Conservation (phyloP, 2,888 invertebrate genomes). For the Lutraria lutraria region DNA sequence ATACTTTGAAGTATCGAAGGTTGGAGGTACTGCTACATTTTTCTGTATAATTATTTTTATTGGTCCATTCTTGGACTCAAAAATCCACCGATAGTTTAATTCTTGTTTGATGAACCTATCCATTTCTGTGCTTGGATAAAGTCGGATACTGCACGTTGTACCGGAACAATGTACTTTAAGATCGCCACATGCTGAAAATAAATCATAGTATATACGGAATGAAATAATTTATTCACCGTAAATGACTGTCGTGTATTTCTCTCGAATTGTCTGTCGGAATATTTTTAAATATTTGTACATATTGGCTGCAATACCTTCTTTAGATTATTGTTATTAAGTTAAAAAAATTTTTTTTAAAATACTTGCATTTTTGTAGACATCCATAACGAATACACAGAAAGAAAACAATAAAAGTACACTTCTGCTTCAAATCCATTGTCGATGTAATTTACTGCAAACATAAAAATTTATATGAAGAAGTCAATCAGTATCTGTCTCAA, state of each 20-base stretch:
- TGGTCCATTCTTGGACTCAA: too few relatives aligned
- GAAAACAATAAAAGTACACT: neutral
- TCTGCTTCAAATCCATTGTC: neutral
- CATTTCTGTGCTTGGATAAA: conserved; percentile 30
- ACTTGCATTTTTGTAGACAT: conserved; percentile 1
- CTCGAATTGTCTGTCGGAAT: too few relatives aligned
- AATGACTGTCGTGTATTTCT: neutral
- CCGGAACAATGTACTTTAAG: neutral
- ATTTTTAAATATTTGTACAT: too few relatives aligned
- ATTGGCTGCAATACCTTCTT: too few relatives aligned
- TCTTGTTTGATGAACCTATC: neutral
- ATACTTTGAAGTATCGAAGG: conserved; percentile 20
- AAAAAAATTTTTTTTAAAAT: neutral
- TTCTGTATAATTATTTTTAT: conserved; percentile 25
- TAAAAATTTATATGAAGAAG: neutral
- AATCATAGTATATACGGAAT: neutral
- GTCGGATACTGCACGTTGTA: conserved; percentile 20
- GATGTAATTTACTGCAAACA: neutral
- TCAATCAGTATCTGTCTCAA: neutral
- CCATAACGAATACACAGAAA: conserved; percentile 1
- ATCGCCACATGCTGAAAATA: conserved; percentile 23
- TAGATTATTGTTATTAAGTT: neutral
- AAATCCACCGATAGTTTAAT: conserved; percentile 22
- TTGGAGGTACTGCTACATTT: neutral
- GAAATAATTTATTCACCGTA: neutral